Evolutionary conservation across 2,113 vertebrate species (phyloP).

Genomic region (Beaufortia kweichowensis): DNA sequence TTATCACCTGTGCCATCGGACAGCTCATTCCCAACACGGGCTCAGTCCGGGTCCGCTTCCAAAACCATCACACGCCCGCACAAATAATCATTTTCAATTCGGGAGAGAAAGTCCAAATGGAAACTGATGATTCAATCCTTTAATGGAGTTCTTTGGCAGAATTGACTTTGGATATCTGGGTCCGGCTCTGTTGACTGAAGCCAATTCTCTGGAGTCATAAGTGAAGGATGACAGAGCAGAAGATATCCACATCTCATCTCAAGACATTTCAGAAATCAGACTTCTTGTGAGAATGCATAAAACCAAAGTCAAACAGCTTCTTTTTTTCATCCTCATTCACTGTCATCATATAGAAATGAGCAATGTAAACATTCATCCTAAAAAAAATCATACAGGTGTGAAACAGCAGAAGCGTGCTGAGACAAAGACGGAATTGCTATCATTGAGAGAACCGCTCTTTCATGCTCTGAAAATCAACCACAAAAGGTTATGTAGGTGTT

Average conservation of each 20-base stretch:
- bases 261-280: conserved; percentile 37
- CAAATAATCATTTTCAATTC: conserved; percentile 68
- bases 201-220: conserved; percentile 64
- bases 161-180: conserved; percentile 59
- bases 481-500: neutral
- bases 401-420: neutral
- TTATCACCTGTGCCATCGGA: conserved; percentile 65
- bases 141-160: conserved; percentile 63
- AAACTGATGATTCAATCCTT: conserved; percentile 72
- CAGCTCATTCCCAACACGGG: conserved; percentile 66
- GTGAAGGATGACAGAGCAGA: neutral
- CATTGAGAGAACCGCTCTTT: neutral
- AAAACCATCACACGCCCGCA: conserved; percentile 61
- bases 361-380: too few species aligned
- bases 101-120: conserved; percentile 62
- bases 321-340: neutral
- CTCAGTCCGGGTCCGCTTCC: conserved; percentile 70
- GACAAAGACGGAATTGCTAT: neutral
- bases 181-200: conserved; percentile 66
- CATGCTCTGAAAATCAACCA: neutral
- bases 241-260: neutral
- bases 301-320: too few species aligned
- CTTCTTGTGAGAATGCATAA: conserved; percentile 65
- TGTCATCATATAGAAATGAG: neutral
- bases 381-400: too few species aligned